A percentile compares a stretch with the other conserved stretches of the same genome.
These are phyloP conservation scores for Tetraneura akinire DNA, from an alignment of 1,140 invertebrate species.

Conservation along the genomic window DNA sequence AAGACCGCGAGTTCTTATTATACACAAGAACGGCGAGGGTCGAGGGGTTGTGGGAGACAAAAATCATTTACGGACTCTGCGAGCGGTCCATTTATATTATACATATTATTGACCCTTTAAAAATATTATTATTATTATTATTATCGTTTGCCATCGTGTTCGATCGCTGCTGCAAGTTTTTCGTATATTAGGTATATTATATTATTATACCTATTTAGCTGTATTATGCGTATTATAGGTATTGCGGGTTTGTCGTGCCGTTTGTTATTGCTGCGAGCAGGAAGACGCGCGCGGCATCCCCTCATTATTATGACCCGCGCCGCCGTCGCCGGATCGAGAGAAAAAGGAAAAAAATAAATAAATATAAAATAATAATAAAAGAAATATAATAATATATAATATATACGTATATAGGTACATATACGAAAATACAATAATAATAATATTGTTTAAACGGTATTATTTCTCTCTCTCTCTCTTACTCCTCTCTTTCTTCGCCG, in stretches of 20 bases:
- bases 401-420: too few relatives aligned
- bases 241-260: too few relatives aligned
- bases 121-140: too few relatives aligned
- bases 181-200: conserved; percentile 25
- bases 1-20: neutral
- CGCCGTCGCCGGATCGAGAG: neutral
- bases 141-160: conserved; percentile 51
- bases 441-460: conserved; percentile 46
- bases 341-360: too few relatives aligned
- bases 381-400: conserved; percentile 30
- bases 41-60: conserved; percentile 17
- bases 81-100: conserved; percentile 42
- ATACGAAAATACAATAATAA: conserved; percentile 23
- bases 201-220: too few relatives aligned
- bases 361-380: conserved; percentile 42
- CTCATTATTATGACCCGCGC: conserved; percentile 16
- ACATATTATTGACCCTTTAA: conserved; percentile 48
- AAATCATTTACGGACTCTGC: conserved; percentile 50
- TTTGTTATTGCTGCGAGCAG: neutral
- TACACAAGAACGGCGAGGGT: too few relatives aligned
- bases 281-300: conserved; percentile 45
- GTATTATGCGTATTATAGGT: too few relatives aligned
- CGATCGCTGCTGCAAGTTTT: conserved; percentile 36
- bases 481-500: conserved; percentile 1
- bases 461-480: conserved; percentile 23